Base-by-base conservation (phyloP, 2,113 vertebrate species). In the Hippoglossus stenolepis region DNA sequence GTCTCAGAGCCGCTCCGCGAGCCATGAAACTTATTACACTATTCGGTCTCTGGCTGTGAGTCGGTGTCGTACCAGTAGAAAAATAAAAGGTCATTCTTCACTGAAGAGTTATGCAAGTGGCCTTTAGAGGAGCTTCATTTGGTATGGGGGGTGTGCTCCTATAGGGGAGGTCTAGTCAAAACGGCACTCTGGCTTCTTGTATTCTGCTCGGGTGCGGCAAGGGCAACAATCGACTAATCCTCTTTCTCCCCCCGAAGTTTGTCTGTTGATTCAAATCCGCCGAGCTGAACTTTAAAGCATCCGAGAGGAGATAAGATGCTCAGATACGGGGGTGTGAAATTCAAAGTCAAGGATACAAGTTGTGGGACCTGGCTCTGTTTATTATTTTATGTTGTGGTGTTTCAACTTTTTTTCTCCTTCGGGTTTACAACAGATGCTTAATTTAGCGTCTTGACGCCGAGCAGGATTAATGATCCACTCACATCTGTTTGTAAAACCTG, bases 51-150 rank as follows among this genome's bases (percentile, higher is more conserved):
- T 61, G 51, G 63, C 75, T 71, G 79, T 69, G 75, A 69, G 71
- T 82, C 31, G 18, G 77, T 85, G 79, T 88, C 51, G 17, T 63
- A 86, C 54, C 24, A 82, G 56, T 75, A 73, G 65, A 72, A 59
- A 79, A 74, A 70, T 43, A 75, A 93, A 94, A 94, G 90, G 92
- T 93, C 91, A 91, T 65, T 75, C 70, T 63, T 82, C 84, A 76
- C 75, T 77, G 74, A 83, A 83, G 87, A 93, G 86, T 88, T 92
- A 92, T 89, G 81, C 89, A 85, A 90, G 87, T 84, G 91, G 88
- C 90, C 91, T 94, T 94, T 92, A 87, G 69, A 74, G 72, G 63
- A 82, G 85, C 79, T 90, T 90, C 79, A 78, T 88, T 90, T 88
- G 75, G 88, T 87, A 77, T 83, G 85, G 81, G 63, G 67, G 65